Conservation (phyloP, 2,888 invertebrate genomes). For the Tethea ocularis region DNA sequence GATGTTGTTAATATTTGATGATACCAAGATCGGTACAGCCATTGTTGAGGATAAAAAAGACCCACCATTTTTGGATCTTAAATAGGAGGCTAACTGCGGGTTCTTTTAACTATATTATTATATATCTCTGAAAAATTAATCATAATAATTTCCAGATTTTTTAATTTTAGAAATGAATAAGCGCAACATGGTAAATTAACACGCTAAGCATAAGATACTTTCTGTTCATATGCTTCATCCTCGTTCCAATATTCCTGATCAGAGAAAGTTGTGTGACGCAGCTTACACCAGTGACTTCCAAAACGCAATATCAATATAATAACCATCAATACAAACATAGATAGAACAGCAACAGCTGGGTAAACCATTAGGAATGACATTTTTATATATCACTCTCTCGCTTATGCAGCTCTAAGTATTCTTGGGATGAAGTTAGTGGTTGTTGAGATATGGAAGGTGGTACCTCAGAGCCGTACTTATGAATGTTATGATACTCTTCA, state of each 20-base stretch:
- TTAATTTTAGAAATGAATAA: neutral
- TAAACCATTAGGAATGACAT: slow-evolving; percentile 90
- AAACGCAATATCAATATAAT: slow-evolving; percentile 90
- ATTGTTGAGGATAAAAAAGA: no score
- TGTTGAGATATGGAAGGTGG: slow-evolving; percentile 66
- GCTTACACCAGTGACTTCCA: slow-evolving; percentile 88
- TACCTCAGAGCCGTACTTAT: slow-evolving; percentile 48
- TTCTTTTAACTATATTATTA: no score
- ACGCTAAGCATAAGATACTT: slow-evolving; percentile 82
- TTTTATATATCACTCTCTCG: slow-evolving; percentile 91
- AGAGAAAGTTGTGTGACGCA: slow-evolving; percentile 87
- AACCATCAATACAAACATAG: slow-evolving; percentile 88
- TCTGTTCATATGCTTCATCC: slow-evolving; percentile 86
- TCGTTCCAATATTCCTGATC: slow-evolving; percentile 86
- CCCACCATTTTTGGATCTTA: no score
- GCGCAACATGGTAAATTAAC: slow-evolving; percentile 9
- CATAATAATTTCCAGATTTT: neutral
- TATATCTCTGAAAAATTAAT: neutral
- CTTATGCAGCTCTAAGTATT: slow-evolving; percentile 87
- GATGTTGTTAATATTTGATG: no score
- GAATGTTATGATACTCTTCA: slow-evolving; percentile 54
- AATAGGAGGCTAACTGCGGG: no score
- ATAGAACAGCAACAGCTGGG: slow-evolving; percentile 89
- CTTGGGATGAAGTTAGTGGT: slow-evolving; percentile 73
- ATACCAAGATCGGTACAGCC: no score